These are phyloP conservation scores for Apocrypta bakeri DNA, from an alignment of 1,140 invertebrate genomes.

Conservation along the genomic window DNA sequence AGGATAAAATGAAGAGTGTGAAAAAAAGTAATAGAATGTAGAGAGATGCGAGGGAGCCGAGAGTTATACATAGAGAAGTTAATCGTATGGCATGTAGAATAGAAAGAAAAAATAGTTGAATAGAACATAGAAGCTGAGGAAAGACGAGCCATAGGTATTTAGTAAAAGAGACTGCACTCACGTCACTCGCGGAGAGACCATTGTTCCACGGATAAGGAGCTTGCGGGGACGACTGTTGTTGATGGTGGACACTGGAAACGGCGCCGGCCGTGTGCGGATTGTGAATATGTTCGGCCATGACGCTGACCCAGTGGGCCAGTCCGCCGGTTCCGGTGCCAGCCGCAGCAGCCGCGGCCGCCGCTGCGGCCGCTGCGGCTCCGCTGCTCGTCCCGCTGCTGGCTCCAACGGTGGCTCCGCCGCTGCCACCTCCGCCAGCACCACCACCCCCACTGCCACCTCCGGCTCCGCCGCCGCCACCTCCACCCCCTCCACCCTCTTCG, in stretches of 20 bases:
- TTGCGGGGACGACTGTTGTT: slow-evolving; percentile 73
- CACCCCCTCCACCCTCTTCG: slow-evolving; percentile 65
- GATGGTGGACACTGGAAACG: slow-evolving; percentile 70
- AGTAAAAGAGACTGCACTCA: slow-evolving; percentile 65
- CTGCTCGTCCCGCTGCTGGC: slow-evolving; percentile 63
- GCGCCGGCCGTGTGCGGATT: slow-evolving; percentile 72
- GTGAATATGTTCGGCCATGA: slow-evolving; percentile 81
- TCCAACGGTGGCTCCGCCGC: slow-evolving; percentile 68
- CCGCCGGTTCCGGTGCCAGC: slow-evolving; percentile 67
- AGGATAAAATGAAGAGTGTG: background rate
- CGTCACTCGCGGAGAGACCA: slow-evolving; percentile 73
- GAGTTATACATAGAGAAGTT: no score
- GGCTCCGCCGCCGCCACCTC: slow-evolving; percentile 62
- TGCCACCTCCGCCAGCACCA: slow-evolving; percentile 62
- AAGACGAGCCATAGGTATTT: background rate
- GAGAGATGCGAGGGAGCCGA: no score
- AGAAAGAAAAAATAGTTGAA: no score
- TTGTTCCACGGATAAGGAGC: slow-evolving; percentile 79
- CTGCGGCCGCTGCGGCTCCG: slow-evolving; percentile 63
- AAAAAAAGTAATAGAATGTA: slow-evolving; percentile 2
- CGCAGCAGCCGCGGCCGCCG: slow-evolving; percentile 63
- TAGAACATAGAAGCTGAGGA: no score
- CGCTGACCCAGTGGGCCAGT: slow-evolving; percentile 81
- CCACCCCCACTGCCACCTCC: slow-evolving; percentile 65
- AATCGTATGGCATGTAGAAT: no score